A percentile compares a stretch with the other conserved stretches of the same genome.
phyloP scores from a whole-genome alignment of 64 coral and sea anemone species.

The Montipora foliosa region DNA sequence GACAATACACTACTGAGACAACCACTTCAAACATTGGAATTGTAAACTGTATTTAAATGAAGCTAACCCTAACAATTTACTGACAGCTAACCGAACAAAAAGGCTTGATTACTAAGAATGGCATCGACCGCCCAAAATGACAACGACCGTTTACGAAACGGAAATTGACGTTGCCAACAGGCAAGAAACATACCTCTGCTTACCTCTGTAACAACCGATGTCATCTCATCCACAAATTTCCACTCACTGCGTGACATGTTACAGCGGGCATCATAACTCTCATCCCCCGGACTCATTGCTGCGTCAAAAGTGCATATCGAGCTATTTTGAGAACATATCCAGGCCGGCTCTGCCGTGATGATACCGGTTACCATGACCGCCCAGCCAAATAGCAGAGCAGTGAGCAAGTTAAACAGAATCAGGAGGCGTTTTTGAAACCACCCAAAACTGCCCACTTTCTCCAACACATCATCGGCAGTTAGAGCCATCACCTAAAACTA shows the following conservation, averaged over 20 bases:
- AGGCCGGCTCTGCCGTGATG: conserved; percentile 41
- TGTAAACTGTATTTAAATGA: too few relatives aligned
- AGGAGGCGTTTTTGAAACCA: conserved; percentile 54
- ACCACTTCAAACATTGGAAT: too few relatives aligned
- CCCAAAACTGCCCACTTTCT: conserved; percentile 76
- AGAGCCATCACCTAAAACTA: conserved; percentile 45
- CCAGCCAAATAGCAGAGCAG: background rate
- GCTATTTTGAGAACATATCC: conserved; percentile 55
- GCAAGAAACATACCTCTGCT: background rate
- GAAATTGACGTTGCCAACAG: too few relatives aligned
- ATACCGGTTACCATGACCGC: conserved; percentile 51
- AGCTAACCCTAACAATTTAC: too few relatives aligned
- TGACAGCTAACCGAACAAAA: too few relatives aligned
- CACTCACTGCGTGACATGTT: conserved; percentile 66
- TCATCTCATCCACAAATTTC: conserved; percentile 66
- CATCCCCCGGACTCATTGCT: background rate
- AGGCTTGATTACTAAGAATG: too few relatives aligned
- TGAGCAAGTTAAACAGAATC: conserved; percentile 14
- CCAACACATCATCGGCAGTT: conserved; percentile 62
- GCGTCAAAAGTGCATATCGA: conserved; percentile 29
- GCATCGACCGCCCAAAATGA: too few relatives aligned
- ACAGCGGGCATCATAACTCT: conserved; percentile 64
- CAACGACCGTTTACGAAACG: background rate
- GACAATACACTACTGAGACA: too few relatives aligned
- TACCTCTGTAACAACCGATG: conserved; percentile 56